Base-by-base conservation (phyloP, 2,113 vertebrate species). In the Leptobrachium leishanense region DNA sequence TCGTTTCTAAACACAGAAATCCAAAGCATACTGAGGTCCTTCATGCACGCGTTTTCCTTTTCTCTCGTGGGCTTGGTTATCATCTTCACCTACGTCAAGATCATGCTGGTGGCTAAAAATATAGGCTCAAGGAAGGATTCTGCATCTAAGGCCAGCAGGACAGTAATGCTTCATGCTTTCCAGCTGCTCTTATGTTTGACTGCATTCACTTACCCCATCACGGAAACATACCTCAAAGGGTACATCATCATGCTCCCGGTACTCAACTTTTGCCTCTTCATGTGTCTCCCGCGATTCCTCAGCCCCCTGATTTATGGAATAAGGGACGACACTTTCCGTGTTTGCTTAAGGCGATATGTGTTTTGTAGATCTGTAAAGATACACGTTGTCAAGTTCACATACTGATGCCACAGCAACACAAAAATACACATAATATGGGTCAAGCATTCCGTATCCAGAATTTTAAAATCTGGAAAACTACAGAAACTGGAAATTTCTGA, bases 241-340 rank as follows among this genome's bases (percentile, higher is more conserved):
- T 63, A 31, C 3, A 9, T 75, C 46, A 10, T 1, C 7, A n/a
- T 53, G 11, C 40, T 75, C 1, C 55, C 74, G 2, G 2, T 54
- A 1, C 6, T 53, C 20, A 75, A 31, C 44, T 75, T 75, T 6
- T 2, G 39, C 13, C 5, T 72, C 6, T 63, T 72, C 55, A 72
- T 44, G 2, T 66, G 57, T 55, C 46, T 79, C 1, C 77, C 70
- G 0, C 62, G 69, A 15, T 53, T 50, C 7, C 70, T 73, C 13
- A 79, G 77, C 15, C 70, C 77, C 40, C 12, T 79, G 2, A 73
- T 79, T 42, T 79, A 79, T 67, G 77, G 74, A 11, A 31, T 76
- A 42, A 67, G 74, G 15, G 64, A 76, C 50, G 43, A 54, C 15
- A 1, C 5, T 10, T 12, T 76, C 2, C 40, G 44, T 5, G 67